These are phyloP conservation scores for Leucopsar rothschildi DNA, from an alignment of 2,113 vertebrate species.

Conservation along the genomic window DNA sequence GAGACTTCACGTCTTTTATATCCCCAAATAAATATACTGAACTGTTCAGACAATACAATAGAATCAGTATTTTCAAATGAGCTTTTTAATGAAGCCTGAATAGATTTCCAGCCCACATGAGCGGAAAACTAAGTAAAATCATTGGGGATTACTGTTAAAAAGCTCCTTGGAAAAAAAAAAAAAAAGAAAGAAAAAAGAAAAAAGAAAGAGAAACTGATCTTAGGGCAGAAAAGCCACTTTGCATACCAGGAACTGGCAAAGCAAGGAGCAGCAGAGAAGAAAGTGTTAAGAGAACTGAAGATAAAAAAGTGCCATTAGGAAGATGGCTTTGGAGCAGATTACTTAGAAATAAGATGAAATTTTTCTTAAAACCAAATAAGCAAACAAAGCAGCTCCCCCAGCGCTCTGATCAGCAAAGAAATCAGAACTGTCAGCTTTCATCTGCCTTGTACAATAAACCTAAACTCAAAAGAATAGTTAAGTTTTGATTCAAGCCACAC, in stretches of 20 bases:
- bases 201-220: not conserved
- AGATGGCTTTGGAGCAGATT: not conserved
- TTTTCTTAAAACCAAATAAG: slow-evolving; percentile 16
- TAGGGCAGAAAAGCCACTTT: not conserved
- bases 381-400: not conserved
- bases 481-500: slow-evolving; percentile 11
- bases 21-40: not conserved
- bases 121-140: slow-evolving; percentile 20
- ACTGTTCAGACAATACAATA: not conserved
- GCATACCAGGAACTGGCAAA: not conserved
- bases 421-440: slow-evolving; percentile 35
- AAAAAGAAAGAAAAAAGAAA: too few species aligned
- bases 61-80: not conserved
- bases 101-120: not conserved
- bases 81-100: not conserved
- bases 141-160: not conserved
- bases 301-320: not conserved
- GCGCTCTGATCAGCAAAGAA: slow-evolving; percentile 22
- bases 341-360: not conserved
- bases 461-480: slow-evolving; percentile 5
- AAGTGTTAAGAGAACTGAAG: not conserved
- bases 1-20: not conserved
- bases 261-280: not conserved
- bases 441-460: not conserved
- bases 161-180: not conserved